Conservation (phyloP, 2,113 vertebrate species). For the Columbina picui region DNA sequence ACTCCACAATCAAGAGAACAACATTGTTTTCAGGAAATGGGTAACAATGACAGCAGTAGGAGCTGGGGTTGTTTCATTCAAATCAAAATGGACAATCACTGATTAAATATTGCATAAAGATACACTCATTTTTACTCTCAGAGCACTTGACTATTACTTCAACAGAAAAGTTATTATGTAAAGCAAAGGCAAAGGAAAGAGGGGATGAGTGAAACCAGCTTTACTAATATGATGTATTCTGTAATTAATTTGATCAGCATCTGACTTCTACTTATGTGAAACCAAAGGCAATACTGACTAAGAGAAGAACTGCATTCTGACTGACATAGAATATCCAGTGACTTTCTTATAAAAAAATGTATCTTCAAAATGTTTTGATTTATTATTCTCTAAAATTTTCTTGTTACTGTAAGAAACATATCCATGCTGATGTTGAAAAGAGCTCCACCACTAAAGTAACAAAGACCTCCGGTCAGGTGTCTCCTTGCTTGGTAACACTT, state of each 20-base stretch:
- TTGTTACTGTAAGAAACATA: background rate
- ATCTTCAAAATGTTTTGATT: background rate
- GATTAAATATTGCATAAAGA: background rate
- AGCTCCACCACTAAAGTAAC: background rate
- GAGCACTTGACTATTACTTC: background rate
- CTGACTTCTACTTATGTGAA: background rate
- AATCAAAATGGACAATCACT: background rate
- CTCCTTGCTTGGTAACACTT: background rate
- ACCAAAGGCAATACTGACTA: background rate
- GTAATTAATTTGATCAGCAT: background rate
- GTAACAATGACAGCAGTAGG: background rate
- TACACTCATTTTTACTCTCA: background rate
- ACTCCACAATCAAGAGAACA: background rate
- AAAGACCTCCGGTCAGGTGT: background rate
- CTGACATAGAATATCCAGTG: background rate
- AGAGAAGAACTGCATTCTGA: background rate
- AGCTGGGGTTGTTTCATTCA: background rate
- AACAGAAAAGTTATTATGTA: background rate
- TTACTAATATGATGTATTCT: background rate
- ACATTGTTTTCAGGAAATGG: background rate
- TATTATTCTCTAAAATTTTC: background rate
- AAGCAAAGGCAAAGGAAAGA: background rate
- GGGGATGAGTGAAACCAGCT: background rate
- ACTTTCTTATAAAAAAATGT: background rate
- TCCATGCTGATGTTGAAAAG: background rate